These are phyloP conservation scores for Megaleporinus macrocephalus DNA, from an alignment of 2,113 vertebrate genomes.

Conservation along the genomic window DNA sequence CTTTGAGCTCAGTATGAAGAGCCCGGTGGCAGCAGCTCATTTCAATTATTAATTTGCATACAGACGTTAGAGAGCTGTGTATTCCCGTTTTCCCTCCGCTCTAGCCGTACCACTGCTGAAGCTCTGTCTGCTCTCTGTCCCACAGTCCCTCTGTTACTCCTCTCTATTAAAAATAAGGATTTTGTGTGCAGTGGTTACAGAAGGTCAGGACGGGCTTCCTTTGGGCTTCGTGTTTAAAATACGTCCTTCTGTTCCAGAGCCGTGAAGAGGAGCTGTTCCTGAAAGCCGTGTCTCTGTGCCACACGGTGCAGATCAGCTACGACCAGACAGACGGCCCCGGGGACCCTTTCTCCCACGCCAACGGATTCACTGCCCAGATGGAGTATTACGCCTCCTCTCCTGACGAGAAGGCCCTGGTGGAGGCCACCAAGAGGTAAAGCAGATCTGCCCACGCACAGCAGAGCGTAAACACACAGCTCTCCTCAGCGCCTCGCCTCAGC, in stretches of 20 bases:
- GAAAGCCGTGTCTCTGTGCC: slow-evolving; percentile 94
- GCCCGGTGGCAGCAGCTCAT: too few relatives aligned
- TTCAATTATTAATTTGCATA: too few relatives aligned
- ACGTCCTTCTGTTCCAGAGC: slow-evolving; percentile 68
- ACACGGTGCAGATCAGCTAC: slow-evolving; percentile 94
- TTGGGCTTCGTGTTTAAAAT: not conserved
- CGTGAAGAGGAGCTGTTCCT: slow-evolving; percentile 90
- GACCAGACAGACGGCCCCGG: slow-evolving; percentile 82
- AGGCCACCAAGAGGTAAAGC: slow-evolving; percentile 91
- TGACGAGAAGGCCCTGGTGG: slow-evolving; percentile 96
- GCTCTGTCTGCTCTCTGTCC: too few relatives aligned
- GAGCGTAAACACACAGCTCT: too few relatives aligned
- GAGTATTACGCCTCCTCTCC: slow-evolving; percentile 98
- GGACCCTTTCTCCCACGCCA: slow-evolving; percentile 82
- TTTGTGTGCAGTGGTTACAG: too few relatives aligned
- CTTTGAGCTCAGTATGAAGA: too few relatives aligned
- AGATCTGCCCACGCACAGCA: not conserved
- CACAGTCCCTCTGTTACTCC: too few relatives aligned
- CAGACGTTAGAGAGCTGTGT: too few relatives aligned
- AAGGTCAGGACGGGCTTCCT: too few relatives aligned
- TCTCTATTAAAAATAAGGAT: too few relatives aligned
- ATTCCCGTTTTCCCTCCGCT: too few relatives aligned
- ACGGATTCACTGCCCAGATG: slow-evolving; percentile 78
- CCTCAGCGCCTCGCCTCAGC: not conserved
- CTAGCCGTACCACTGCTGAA: too few relatives aligned